Percentiles rank a stretch among this genome's conserved stretches.
Conservation (phyloP, 2,888 invertebrate genomes). For the Machimus rusticus region DNA sequence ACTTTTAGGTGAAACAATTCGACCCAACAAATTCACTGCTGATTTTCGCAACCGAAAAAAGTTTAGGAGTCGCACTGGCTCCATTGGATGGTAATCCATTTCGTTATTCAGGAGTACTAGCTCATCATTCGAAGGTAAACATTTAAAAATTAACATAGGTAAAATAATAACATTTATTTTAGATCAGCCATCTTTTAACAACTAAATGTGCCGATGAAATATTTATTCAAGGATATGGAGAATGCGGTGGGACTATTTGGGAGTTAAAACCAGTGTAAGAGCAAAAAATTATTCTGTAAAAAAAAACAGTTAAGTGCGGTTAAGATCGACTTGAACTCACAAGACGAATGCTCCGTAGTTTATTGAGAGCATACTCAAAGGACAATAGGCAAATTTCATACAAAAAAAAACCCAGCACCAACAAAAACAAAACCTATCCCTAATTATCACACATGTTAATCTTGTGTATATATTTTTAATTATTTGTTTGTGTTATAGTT, state of each 20-base stretch:
- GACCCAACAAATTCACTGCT: slow-evolving; percentile 1
- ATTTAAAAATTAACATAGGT: background rate
- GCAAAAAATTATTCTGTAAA: background rate
- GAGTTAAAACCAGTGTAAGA: slow-evolving; percentile 65
- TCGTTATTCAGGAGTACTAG: slow-evolving; percentile 69
- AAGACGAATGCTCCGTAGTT: too few relatives aligned
- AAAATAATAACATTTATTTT: background rate
- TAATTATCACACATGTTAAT: too few relatives aligned
- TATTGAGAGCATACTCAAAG: too few relatives aligned
- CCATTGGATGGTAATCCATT: slow-evolving; percentile 81
- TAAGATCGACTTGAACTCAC: too few relatives aligned
- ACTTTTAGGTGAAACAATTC: background rate
- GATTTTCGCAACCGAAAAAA: slow-evolving; percentile 49
- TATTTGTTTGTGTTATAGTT: too few relatives aligned
- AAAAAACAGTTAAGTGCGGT: too few relatives aligned
- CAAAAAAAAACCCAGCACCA: too few relatives aligned
- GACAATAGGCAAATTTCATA: too few relatives aligned
- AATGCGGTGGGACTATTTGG: slow-evolving; percentile 68
- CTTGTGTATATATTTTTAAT: too few relatives aligned
- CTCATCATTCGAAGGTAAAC: slow-evolving; percentile 70
- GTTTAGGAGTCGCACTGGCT: slow-evolving; percentile 73
- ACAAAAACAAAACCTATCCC: too few relatives aligned
- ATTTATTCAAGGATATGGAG: slow-evolving; percentile 67
- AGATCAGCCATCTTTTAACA: slow-evolving; percentile 57
- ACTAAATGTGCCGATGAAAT: slow-evolving; percentile 54